A percentile compares a stretch with the other conserved stretches of the same genome.
Evolutionary conservation across 2,888 invertebrate genomes (phyloP).

Genomic region (Caenorhabditis wallacei): DNA sequence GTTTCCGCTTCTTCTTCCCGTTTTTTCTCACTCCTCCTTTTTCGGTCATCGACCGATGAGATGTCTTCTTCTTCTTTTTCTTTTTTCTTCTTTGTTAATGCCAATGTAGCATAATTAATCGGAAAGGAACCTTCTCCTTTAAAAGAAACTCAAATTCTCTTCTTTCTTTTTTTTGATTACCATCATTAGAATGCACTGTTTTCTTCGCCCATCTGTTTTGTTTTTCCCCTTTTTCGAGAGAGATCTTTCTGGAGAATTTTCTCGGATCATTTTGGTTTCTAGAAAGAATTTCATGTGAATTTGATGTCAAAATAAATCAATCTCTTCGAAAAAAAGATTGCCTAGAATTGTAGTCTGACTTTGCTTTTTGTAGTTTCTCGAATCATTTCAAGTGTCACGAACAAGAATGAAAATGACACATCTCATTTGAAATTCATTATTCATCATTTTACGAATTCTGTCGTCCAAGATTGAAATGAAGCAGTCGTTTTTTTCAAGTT

Average conservation of each 20-base stretch:
- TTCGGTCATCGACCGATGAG: slow-evolving; percentile 11
- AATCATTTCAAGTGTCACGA: neutral
- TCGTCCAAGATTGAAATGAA: neutral
- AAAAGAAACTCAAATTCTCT: neutral
- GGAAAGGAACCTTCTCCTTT: slow-evolving; percentile 10
- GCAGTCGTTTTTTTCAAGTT: neutral
- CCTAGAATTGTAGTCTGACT: no score
- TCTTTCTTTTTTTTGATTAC: slow-evolving; percentile 22
- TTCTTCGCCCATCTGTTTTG: neutral
- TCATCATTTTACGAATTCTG: neutral
- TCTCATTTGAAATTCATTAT: neutral
- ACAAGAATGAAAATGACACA: neutral
- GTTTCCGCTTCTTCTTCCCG: slow-evolving; percentile 30
- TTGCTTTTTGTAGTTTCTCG: no score
- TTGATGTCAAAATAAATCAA: no score
- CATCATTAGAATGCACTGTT: slow-evolving; percentile 47
- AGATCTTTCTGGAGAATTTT: slow-evolving; percentile 1
- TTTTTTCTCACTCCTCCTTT: slow-evolving; percentile 4
- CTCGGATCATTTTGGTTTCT: neutral
- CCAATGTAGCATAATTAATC: slow-evolving; percentile 50
- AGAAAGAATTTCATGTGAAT: neutral
- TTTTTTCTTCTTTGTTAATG: neutral
- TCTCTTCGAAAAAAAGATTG: no score
- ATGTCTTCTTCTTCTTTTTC: slow-evolving; percentile 3
- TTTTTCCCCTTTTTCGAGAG: slow-evolving; percentile 1